These are phyloP conservation scores for Mobula birostris DNA, from an alignment of 2,113 vertebrate species.

Conservation along the genomic window DNA sequence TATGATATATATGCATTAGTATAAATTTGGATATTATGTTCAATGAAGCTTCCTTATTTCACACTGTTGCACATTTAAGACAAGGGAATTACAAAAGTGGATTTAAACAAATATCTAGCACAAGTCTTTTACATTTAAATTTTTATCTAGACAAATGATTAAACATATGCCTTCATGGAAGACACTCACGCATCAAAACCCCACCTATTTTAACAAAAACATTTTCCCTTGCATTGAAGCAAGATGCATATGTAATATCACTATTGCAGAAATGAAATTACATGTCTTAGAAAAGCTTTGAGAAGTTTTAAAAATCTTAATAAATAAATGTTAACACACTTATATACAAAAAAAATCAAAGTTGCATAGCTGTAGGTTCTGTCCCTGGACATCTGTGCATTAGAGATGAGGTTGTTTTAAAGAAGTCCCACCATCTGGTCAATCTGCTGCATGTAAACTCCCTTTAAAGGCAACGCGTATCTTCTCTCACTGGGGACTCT, in stretches of 20 bases:
- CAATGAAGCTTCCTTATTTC: not conserved
- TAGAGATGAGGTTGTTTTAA: slow-evolving; percentile 50
- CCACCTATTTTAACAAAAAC: not conserved
- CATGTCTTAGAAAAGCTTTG: slow-evolving; percentile 16
- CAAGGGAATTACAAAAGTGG: not conserved
- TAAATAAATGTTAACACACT: slow-evolving; percentile 31
- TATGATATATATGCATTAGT: not conserved
- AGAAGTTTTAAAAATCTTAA: slow-evolving; percentile 4
- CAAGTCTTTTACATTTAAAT: not conserved
- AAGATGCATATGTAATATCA: not conserved
- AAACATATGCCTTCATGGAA: slow-evolving; percentile 19
- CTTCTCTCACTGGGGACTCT: slow-evolving; percentile 83
- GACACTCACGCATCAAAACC: not conserved
- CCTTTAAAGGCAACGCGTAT: slow-evolving; percentile 82
- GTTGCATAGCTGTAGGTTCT: slow-evolving; percentile 31
- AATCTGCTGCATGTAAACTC: slow-evolving; percentile 94
- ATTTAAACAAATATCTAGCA: slow-evolving; percentile 17
- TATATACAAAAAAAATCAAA: not conserved
- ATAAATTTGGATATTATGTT: not conserved
- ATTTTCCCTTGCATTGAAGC: not conserved
- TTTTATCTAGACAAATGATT: not conserved
- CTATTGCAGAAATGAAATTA: not conserved
- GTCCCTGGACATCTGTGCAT: not conserved
- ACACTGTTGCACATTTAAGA: not conserved
- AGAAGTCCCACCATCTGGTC: slow-evolving; percentile 93